Base-by-base conservation (phyloP, 2,888 invertebrate species). In the Ariolimax columbianus region DNA sequence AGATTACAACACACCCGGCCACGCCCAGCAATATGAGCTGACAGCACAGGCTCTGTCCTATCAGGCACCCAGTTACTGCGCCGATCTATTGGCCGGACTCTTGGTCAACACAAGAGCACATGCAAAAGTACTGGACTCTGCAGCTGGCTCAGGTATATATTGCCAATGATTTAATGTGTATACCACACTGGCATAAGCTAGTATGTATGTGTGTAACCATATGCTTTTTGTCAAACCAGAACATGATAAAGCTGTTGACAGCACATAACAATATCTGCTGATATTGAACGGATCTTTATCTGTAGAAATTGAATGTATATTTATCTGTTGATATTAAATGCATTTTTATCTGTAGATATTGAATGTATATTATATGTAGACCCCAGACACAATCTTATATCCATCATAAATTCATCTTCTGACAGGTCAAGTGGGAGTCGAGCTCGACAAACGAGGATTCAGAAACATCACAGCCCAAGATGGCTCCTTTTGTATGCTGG, bases 381-480 rank as follows among this genome's bases (percentile, higher is more conserved):
- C n/a, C n/a, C n/a, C n/a, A n/a, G n/a, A n/a, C n/a, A n/a, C n/a
- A n/a, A n/a, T n/a, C n/a, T n/a, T n/a, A n/a, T n/a, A n/a, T n/a
- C n/a, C n/a, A n/a, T n/a, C 19, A 51, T 51, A 26, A 51, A 17
- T 77, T 9, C 38, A 77, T 77, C 0, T 38, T 59, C 19, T 59
- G 19, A 38, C 55, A 83, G 83, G 83, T 26, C 77, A 59, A n/a
- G 83, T 83, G 11, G 83, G 83, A 47, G 68, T 68, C 26, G 77
- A 83, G 36, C 47, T 83, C 9, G 47, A 36, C 26, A 68, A 68
- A 26, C 68, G 47, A n/a, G 83, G 83, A 0, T 83, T 83, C 55
- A 36, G 40, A n/a, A 77, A 83, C 36, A 63, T 83, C 43, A 66
- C 77, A 59, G 83, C 83, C 1, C 83, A 77, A 33, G 83, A 83